Evolutionary conservation across 1,140 invertebrate genomes (phyloP).

Genomic region (Brachionus angularis): DNA sequence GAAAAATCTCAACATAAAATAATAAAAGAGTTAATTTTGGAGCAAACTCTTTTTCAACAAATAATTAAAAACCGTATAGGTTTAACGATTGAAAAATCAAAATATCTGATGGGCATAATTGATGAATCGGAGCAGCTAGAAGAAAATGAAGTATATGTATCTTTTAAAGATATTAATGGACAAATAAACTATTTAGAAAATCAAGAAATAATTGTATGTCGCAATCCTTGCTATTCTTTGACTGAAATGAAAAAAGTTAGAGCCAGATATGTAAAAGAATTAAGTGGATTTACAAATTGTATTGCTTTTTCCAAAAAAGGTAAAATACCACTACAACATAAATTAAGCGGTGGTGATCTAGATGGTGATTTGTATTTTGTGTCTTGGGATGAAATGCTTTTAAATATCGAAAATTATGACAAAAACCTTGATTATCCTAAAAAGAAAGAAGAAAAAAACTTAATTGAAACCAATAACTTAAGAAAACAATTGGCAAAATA

Average conservation of each 20-base stretch:
- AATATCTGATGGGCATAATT: neutral
- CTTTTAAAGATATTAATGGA: neutral
- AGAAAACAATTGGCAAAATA: neutral
- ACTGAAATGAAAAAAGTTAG: constrained; percentile 57
- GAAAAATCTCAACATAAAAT: constrained; percentile 20
- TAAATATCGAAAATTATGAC: constrained; percentile 4
- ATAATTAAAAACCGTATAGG: neutral
- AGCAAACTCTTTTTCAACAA: neutral
- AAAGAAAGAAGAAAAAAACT: neutral
- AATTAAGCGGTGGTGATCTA: constrained; percentile 58
- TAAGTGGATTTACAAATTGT: constrained; percentile 56
- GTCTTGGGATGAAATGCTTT: constrained; percentile 49
- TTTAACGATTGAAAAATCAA: constrained; percentile 18
- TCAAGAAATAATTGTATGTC: constrained; percentile 47
- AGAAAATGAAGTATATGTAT: constrained; percentile 35
- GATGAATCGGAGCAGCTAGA: neutral
- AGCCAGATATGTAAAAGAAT: constrained; percentile 51
- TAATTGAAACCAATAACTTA: neutral
- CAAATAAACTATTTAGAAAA: constrained; percentile 12
- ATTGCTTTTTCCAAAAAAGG: constrained; percentile 57
- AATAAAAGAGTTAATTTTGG: neutral
- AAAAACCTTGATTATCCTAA: neutral
- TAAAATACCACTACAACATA: constrained; percentile 56
- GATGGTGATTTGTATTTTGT: constrained; percentile 58
- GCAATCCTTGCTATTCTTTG: constrained; percentile 57